Conservation (phyloP, 1,140 invertebrate species). For the Euura lappo region DNA sequence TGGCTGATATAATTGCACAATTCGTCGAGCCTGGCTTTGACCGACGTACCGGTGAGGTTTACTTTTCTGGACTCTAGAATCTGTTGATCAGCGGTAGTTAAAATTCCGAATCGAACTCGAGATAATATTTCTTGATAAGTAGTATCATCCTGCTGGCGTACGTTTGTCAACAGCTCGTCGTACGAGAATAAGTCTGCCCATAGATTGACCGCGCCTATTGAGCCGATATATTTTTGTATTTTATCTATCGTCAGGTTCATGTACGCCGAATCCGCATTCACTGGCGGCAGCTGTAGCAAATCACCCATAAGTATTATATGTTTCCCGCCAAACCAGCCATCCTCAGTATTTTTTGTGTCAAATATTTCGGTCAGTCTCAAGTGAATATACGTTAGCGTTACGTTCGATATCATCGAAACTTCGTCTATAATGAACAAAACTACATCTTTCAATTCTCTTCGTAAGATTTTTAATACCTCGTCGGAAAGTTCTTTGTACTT, state of each 20-base stretch:
- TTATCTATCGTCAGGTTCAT: slow-evolving; percentile 21
- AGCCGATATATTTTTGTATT: slow-evolving; percentile 23
- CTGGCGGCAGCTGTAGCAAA: slow-evolving; percentile 44
- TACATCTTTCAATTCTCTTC: slow-evolving; percentile 26
- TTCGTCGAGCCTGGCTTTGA: too few relatives aligned
- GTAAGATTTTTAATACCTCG: slow-evolving; percentile 20
- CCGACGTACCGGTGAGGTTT: too few relatives aligned
- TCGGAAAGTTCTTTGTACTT: slow-evolving; percentile 18
- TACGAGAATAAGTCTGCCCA: slow-evolving; percentile 8
- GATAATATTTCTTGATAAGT: background rate
- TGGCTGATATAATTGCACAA: too few relatives aligned
- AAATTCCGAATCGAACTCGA: slow-evolving; percentile 3
- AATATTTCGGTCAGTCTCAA: slow-evolving; percentile 40
- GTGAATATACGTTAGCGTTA: slow-evolving; percentile 38
- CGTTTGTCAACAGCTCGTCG: background rate
- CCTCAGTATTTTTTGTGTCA: slow-evolving; percentile 27
- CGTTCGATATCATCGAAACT: slow-evolving; percentile 47
- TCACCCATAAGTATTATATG: slow-evolving; percentile 38
- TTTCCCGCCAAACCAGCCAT: slow-evolving; percentile 39
- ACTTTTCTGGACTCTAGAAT: too few relatives aligned
- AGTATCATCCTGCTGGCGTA: background rate
- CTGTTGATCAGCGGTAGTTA: background rate
- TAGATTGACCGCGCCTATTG: slow-evolving; percentile 14
- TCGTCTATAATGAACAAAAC: slow-evolving; percentile 29
- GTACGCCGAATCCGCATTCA: slow-evolving; percentile 35